These are phyloP conservation scores for Ctenodactylus gundi DNA, from an alignment of 2,113 vertebrate genomes.

Conservation along the genomic window DNA sequence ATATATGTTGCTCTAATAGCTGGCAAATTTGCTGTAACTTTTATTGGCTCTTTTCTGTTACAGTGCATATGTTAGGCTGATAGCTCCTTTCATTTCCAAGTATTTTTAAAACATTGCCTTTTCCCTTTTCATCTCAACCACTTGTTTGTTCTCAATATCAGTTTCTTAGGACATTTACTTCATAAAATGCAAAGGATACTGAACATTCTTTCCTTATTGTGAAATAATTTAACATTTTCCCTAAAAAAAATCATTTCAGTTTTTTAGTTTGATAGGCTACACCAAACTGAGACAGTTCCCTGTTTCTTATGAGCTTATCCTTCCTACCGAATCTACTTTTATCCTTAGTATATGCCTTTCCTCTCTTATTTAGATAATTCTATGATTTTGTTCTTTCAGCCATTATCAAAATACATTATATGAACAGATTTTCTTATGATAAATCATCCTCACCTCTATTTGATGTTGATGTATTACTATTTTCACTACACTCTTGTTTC, in stretches of 20 bases:
- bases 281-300: neutral
- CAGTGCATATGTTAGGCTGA: neutral
- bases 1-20: neutral
- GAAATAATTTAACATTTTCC: neutral
- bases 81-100: neutral
- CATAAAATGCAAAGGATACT: neutral
- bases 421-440: neutral
- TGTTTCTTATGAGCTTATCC: neutral
- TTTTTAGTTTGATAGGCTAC: neutral
- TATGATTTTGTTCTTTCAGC: neutral
- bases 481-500: neutral
- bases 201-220: neutral
- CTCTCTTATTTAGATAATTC: neutral
- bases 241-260: neutral
- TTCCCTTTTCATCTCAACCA: neutral
- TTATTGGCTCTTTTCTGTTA: neutral
- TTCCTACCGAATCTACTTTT: neutral
- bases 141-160: neutral
- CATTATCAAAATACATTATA: neutral
- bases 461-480: neutral
- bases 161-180: neutral
- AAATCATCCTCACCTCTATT: neutral
- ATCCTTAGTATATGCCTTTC: neutral
- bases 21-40: neutral
- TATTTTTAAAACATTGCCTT: neutral